Base-by-base conservation (phyloP, 2,888 invertebrate species). In the Eupithecia abbreviata region DNA sequence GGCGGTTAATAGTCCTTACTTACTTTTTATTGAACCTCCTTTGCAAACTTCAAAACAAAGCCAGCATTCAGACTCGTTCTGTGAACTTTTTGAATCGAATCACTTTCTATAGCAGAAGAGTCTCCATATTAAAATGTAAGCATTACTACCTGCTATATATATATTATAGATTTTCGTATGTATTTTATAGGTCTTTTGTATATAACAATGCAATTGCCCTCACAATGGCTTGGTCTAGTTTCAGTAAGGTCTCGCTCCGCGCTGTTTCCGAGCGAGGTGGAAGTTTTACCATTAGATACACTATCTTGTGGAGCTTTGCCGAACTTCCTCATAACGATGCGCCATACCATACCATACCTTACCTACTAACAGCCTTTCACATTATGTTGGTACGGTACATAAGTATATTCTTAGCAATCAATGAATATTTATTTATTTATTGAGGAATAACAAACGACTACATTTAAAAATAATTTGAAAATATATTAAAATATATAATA, bases 1-100 rank as follows among this genome's bases (percentile, higher is more conserved):
- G 80, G 78, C 73, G 77, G 77, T 76, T 80, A 82, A 81, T 79
- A 78, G 78, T 75, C 79, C 77, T 80, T 79, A 78, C 71, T 80
- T 79, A 77, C 55, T 80, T 80, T 81, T 81, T 79, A 80, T 77
- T 77, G 69, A 51, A 58, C 58, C 70, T 51, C 49, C 69, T 73
- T 68, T 76, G 74, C 72, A 47, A 78, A 76, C 77, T 76, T 76
- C 72, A 74, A 78, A 82, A 72, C 68, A 71, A 72, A 45, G 68
- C 43, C 13, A 42, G 41, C n/a, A 55, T 55, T n/a, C 55, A 55
- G n/a, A 55, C 55, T 55, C 3, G 7, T 55, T 51, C 13, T 55
- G 55, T 7, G 55, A 55, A 49, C 13, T 13, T 12, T 47, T 47
- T 45, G 45, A 45, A 45, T 45, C 0, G 51, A 51, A 51, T 51